These are phyloP conservation scores for Eupeodes latifasciatus DNA, from an alignment of 2,888 invertebrate genomes.

Conservation along the genomic window DNA sequence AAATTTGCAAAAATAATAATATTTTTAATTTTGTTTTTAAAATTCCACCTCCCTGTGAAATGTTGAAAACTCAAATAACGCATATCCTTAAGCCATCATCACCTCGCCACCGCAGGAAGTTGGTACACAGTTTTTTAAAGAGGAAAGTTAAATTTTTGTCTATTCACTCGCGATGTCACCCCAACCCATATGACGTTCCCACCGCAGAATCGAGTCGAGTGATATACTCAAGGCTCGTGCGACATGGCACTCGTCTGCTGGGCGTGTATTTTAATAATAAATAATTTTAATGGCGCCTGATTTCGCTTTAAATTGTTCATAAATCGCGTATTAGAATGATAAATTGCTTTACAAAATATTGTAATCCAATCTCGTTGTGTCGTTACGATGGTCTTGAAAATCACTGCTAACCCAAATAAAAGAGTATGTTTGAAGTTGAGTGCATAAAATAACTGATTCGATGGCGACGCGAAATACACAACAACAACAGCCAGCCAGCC, in stretches of 20 bases:
- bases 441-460: slow-evolving; percentile 12
- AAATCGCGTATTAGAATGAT: slow-evolving; percentile 83
- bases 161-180: slow-evolving; percentile 13
- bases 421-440: slow-evolving; percentile 6
- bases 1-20: slow-evolving; percentile 65
- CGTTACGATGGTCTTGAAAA: slow-evolving; percentile 41
- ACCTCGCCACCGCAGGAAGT: neutral
- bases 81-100: neutral
- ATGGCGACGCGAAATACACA: slow-evolving; percentile 2
- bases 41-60: slow-evolving; percentile 26
- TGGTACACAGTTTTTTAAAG: neutral
- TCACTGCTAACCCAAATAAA: slow-evolving; percentile 55
- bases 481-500: too few species aligned
- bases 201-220: neutral
- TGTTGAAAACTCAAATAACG: neutral
- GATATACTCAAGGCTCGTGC: neutral
- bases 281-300: slow-evolving; percentile 80
- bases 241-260: slow-evolving; percentile 43
- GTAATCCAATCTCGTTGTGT: slow-evolving; percentile 77
- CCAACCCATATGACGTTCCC: neutral
- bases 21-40: slow-evolving; percentile 35
- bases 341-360: slow-evolving; percentile 80
- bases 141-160: slow-evolving; percentile 7
- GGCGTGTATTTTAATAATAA: slow-evolving; percentile 78
- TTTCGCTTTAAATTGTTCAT: slow-evolving; percentile 80